phyloP scores from a whole-genome alignment of 2,888 invertebrate genomes.

The Microplitis deprimator region DNA sequence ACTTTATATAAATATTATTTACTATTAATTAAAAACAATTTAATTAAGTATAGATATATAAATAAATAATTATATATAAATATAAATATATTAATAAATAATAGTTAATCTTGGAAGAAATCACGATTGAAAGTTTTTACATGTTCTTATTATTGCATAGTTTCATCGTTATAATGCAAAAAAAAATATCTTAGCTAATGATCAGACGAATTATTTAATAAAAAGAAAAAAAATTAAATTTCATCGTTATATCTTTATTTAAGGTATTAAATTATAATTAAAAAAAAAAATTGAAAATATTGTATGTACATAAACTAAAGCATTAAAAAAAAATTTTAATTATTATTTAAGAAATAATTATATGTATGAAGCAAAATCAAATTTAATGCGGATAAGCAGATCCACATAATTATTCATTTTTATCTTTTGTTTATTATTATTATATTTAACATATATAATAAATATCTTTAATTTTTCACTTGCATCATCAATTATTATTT shows the following conservation, averaged over 20 bases:
- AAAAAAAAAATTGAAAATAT: conserved; percentile 9
- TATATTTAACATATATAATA: conserved; percentile 1
- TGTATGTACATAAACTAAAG: conserved; percentile 36
- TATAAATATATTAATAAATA: conserved; percentile 48
- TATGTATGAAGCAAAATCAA: conserved; percentile 35
- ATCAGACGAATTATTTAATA: conserved; percentile 54
- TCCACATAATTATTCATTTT: conserved; percentile 3
- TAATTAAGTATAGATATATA: conserved; percentile 47
- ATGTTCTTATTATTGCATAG: conserved; percentile 46
- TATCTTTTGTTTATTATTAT: conserved; percentile 6
- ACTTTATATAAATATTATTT: conserved; percentile 65
- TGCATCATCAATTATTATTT: not conserved
- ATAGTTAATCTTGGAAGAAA: conserved; percentile 54
- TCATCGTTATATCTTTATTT: conserved; percentile 38
- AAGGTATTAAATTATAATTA: conserved; percentile 39
- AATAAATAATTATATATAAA: conserved; percentile 45
- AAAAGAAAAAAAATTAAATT: conserved; percentile 18
- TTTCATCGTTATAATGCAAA: conserved; percentile 30
- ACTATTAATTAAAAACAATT: conserved; percentile 61
- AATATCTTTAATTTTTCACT: conserved; percentile 15
- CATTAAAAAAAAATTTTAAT: conserved; percentile 23
- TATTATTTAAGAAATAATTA: conserved; percentile 40
- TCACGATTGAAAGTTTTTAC: conserved; percentile 67
- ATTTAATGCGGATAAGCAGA: conserved; percentile 16
- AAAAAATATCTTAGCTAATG: conserved; percentile 47